Conservation (phyloP, 2,113 vertebrate species). For the Cervus canadensis region DNA sequence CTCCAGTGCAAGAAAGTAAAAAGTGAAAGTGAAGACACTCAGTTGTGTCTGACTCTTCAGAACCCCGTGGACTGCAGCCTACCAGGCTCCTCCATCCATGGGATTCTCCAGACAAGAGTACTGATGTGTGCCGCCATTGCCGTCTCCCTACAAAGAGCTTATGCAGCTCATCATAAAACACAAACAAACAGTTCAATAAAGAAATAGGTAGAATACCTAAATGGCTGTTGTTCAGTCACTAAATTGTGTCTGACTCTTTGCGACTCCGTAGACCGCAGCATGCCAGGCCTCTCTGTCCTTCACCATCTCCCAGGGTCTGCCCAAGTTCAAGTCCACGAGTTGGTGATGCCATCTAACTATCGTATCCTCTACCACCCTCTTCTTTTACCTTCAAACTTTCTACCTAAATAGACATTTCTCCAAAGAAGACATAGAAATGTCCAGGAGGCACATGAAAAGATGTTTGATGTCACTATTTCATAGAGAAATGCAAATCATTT, state of each 20-base stretch:
- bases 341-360: neutral
- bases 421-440: neutral
- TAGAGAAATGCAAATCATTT: neutral
- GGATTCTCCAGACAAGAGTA: too few species aligned
- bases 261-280: fast-evolving
- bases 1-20: too few species aligned
- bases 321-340: neutral
- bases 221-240: neutral
- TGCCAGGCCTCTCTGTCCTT: neutral
- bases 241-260: neutral
- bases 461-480: neutral
- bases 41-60: too few species aligned
- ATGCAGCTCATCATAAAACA: neutral
- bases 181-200: neutral
- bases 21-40: too few species aligned
- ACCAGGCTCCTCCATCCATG: too few species aligned
- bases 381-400: neutral
- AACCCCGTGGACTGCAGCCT: too few species aligned
- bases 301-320: neutral
- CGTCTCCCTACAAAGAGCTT: neutral
- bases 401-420: neutral
- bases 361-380: neutral
- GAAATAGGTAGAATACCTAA: neutral
- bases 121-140: too few species aligned
- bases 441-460: neutral